A percentile compares a stretch with the other conserved stretches of the same genome.
These are phyloP conservation scores for Laticauda colubrina DNA, from an alignment of 2,113 vertebrate genomes.

Conservation along the genomic window DNA sequence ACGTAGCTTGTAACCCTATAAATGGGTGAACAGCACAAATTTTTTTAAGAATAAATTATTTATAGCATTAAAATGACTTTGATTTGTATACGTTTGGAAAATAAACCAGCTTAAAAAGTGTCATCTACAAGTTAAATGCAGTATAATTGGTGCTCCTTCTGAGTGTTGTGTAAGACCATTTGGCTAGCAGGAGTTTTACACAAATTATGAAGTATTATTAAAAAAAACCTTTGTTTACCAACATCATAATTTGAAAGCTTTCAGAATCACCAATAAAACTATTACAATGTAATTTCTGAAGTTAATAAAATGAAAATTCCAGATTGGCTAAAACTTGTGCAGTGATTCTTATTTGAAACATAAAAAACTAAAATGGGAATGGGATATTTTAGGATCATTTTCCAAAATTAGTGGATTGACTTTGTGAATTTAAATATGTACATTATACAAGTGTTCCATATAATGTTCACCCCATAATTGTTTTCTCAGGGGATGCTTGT, in stretches of 20 bases:
- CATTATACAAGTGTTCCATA: conserved; percentile 47
- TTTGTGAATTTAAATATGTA: conserved; percentile 5
- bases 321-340: conserved; percentile 46
- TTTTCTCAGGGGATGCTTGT: conserved; percentile 67
- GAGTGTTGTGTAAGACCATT: conserved; percentile 62
- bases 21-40: conserved; percentile 83
- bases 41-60: conserved; percentile 84
- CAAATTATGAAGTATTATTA: conserved; percentile 57
- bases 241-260: conserved; percentile 45
- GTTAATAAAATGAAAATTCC: conserved; percentile 45
- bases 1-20: conserved; percentile 78
- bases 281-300: conserved; percentile 45
- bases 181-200: conserved; percentile 59
- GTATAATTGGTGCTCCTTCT: conserved; percentile 66
- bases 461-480: conserved; percentile 50
- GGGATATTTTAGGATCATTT: conserved; percentile 38
- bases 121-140: conserved; percentile 53
- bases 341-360: conserved; percentile 44
- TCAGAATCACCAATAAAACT: conserved; percentile 47
- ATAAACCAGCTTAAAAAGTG: conserved; percentile 76
- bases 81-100: conserved; percentile 84
- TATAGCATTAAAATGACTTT: conserved; percentile 84
- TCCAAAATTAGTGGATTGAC: conserved; percentile 34
- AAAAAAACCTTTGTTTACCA: conserved; percentile 57
- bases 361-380: conserved; percentile 38